Conservation (phyloP, 2,797 vertebrate genomes). For the Rhynchotus rufescens region DNA sequence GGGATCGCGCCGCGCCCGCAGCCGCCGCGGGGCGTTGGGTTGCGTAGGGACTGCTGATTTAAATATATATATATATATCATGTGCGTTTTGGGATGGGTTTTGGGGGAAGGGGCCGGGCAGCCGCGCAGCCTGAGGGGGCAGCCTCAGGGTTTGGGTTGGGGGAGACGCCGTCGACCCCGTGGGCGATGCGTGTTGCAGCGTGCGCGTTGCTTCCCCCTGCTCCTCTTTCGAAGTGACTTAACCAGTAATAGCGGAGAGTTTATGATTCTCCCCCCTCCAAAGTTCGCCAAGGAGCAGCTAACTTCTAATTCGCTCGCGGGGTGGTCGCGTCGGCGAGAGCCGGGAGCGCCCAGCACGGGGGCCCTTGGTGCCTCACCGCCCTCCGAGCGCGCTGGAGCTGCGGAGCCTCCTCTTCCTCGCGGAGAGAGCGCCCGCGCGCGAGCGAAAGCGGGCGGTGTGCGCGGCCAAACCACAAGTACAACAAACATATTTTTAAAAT, state of each 20-base stretch:
- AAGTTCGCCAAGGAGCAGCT: constrained; percentile 45
- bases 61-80: no score
- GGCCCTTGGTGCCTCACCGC: constrained; percentile 14
- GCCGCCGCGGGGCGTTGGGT: no score
- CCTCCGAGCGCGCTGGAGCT: constrained; percentile 62
- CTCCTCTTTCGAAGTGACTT: not conserved
- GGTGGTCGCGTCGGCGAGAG: no score
- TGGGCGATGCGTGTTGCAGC: constrained; percentile 29
- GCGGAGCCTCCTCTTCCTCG: constrained; percentile 62
- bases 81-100: no score
- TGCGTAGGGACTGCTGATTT: no score
- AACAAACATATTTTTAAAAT: constrained; percentile 70
- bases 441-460: constrained; percentile 55
- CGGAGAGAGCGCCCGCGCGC: constrained; percentile 10
- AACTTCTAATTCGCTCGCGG: constrained; percentile 18
- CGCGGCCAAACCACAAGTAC: constrained; percentile 65
- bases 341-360: constrained; percentile 21
- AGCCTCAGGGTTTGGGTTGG: no score
- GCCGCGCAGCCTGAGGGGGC: no score
- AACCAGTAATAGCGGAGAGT: no score
- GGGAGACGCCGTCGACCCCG: not conserved
- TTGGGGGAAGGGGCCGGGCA: no score
- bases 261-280: not conserved
- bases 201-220: not conserved
- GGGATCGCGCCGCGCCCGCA: no score